Conservation (phyloP, 2,113 vertebrate species). For the Leptobrachium ailaonicum region DNA sequence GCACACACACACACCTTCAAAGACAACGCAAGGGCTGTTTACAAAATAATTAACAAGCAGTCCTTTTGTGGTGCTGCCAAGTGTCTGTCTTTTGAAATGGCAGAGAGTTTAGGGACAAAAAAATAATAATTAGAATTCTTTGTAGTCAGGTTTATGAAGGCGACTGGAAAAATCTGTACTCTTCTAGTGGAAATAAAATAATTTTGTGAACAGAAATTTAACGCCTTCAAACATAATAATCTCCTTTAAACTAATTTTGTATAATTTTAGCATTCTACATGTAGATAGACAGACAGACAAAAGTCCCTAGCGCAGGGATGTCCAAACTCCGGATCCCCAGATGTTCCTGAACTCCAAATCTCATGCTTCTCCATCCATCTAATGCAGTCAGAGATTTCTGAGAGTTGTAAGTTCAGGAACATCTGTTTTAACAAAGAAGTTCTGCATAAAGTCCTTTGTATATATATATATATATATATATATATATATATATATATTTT, state of each 20-base stretch:
- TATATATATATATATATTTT: no score
- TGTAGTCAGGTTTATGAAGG: conserved; percentile 15
- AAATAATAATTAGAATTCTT: conserved; percentile 40
- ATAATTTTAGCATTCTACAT: no score
- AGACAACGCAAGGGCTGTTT: conserved; percentile 33
- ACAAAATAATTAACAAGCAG: conserved; percentile 44
- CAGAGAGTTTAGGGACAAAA: conserved; percentile 16
- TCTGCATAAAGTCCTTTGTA: no score
- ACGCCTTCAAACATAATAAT: not conserved
- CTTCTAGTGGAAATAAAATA: conserved; percentile 5
- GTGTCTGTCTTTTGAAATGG: conserved; percentile 28
- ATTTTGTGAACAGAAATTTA: conserved; percentile 2
- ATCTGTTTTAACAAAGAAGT: no score
- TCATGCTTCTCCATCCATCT: no score
- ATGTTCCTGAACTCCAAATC: no score
- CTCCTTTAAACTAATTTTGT: not conserved
- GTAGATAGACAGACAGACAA: no score
- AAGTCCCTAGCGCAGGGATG: no score
- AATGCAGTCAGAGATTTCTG: no score
- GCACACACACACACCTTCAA: conserved; percentile 32
- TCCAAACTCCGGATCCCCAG: no score
- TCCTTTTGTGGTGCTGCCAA: conserved; percentile 37
- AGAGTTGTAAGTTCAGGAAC: no score
- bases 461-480: no score
- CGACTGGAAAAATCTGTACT: not conserved